Conservation (phyloP, 1,140 invertebrate species). For the Rhopalosiphum maidis region DNA sequence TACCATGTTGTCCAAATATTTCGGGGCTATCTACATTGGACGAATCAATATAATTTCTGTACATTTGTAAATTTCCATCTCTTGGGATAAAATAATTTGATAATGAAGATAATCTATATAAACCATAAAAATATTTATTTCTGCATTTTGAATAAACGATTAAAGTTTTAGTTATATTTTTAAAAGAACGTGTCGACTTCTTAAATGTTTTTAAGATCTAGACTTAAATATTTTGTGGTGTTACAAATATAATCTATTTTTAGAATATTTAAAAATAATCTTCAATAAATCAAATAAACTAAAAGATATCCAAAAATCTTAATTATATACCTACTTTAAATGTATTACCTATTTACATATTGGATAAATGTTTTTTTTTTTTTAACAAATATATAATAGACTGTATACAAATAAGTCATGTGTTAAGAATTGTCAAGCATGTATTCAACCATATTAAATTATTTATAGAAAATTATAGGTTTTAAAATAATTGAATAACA, state of each 20-base stretch:
- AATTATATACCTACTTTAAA: too few relatives aligned
- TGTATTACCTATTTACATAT: too few relatives aligned
- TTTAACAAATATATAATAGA: neutral
- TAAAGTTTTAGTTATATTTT: neutral
- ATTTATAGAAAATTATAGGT: neutral
- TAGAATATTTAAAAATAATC: neutral
- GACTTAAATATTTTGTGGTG: too few relatives aligned
- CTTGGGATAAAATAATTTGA: constrained; percentile 80
- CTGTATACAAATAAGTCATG: too few relatives aligned
- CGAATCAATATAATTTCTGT: constrained; percentile 71
- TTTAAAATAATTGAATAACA: neutral
- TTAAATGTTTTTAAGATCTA: too few relatives aligned
- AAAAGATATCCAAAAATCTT: too few relatives aligned
- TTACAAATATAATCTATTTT: neutral
- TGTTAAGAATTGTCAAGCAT: too few relatives aligned
- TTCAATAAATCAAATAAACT: too few relatives aligned
- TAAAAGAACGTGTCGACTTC: neutral
- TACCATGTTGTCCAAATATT: constrained; percentile 87
- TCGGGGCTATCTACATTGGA: constrained; percentile 81
- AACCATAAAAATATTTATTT: neutral
- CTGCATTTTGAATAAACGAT: neutral
- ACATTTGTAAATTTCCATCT: constrained; percentile 80
- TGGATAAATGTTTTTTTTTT: neutral
- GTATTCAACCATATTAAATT: neutral
- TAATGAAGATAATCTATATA: constrained; percentile 63